phyloP scores from a whole-genome alignment of 2,888 invertebrate genomes.

The Neria commutata region DNA sequence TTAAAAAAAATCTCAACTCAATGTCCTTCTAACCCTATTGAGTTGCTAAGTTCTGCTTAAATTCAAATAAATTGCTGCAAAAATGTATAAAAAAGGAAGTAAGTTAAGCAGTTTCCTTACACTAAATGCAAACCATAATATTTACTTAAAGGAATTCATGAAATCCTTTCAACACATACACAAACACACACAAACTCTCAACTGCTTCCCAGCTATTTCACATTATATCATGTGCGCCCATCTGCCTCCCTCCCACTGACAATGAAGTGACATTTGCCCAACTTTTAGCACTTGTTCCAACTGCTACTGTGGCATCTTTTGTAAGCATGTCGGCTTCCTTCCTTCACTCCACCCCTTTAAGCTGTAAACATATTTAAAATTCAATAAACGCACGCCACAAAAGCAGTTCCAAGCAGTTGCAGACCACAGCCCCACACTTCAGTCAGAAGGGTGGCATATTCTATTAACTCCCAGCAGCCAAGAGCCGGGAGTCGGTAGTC shows the following conservation, averaged over 20 bases:
- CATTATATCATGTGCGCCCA: slow-evolving; percentile 7
- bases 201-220: too few relatives aligned
- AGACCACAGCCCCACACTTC: background rate
- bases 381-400: slow-evolving; percentile 27
- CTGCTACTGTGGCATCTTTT: too few relatives aligned
- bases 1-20: too few relatives aligned
- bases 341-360: background rate
- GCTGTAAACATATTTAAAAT: slow-evolving; percentile 28
- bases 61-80: too few relatives aligned
- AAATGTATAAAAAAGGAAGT: too few relatives aligned
- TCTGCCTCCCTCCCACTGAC: background rate
- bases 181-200: slow-evolving; percentile 11
- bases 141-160: too few relatives aligned
- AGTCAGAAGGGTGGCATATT: background rate
- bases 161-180: slow-evolving; percentile 27
- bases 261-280: background rate
- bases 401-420: background rate
- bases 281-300: slow-evolving; percentile 1
- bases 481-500: too few relatives aligned
- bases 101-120: too few relatives aligned
- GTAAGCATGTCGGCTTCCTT: background rate
- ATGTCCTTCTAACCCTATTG: too few relatives aligned
- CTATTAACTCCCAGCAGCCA: slow-evolving; percentile 3
- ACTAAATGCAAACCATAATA: too few relatives aligned
- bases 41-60: too few relatives aligned